Evolutionary conservation across 2,888 invertebrate species (phyloP).

Genomic region (Dolichomitus sp.): DNA sequence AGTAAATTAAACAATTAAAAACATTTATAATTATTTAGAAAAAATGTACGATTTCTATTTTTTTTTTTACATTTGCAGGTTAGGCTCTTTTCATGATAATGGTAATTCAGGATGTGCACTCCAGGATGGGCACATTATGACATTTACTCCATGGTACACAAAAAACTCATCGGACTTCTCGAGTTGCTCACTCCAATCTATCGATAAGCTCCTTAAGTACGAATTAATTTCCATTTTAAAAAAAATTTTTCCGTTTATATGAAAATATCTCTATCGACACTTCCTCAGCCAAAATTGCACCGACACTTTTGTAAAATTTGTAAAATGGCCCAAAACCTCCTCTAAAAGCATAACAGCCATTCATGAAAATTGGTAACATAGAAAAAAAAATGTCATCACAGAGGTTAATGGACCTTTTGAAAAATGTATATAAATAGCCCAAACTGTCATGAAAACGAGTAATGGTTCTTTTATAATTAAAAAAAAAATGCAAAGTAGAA

Average conservation of each 20-base stretch:
- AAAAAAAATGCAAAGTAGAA: too few relatives aligned
- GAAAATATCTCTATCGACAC: background rate
- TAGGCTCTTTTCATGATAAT: background rate
- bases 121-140: background rate
- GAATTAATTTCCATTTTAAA: background rate
- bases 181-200: constrained; percentile 11
- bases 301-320: too few relatives aligned
- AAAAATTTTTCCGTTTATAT: background rate
- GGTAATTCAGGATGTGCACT: background rate
- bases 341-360: too few relatives aligned
- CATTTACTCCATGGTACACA: constrained; percentile 2
- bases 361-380: too few relatives aligned
- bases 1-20: background rate
- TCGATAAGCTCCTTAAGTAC: constrained; percentile 19
- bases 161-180: constrained; percentile 49
- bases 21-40: background rate
- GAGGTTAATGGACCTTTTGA: too few relatives aligned
- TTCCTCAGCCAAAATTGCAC: background rate
- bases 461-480: too few relatives aligned
- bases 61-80: background rate
- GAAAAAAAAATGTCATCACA: too few relatives aligned
- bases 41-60: background rate
- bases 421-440: too few relatives aligned
- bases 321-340: too few relatives aligned
- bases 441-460: too few relatives aligned